Evolutionary conservation across 2,888 invertebrate species (phyloP).

Genomic region (Eumacrocentrus americanus): DNA sequence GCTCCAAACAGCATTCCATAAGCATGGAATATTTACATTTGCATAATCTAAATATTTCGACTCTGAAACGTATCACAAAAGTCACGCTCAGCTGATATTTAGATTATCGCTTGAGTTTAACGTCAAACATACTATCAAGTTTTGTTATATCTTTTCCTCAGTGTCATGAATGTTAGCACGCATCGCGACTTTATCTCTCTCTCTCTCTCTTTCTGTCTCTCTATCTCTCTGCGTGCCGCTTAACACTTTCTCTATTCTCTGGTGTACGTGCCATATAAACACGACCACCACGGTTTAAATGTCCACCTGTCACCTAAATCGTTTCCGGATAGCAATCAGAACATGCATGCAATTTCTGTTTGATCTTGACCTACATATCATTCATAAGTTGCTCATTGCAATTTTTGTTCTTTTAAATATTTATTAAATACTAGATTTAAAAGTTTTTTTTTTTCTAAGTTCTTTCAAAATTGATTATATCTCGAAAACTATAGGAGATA

Average conservation of each 20-base stretch:
- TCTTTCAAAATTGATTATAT: no score
- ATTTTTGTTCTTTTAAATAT: not conserved
- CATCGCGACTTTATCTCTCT: not conserved
- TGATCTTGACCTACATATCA: slow-evolving; percentile 35
- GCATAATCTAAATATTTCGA: not conserved
- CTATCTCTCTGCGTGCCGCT: no score
- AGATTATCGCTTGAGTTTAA: not conserved
- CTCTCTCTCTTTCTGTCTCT: slow-evolving; percentile 21
- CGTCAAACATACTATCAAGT: no score
- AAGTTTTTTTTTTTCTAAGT: no score
- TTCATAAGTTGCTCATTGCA: no score
- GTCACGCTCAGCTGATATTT: not conserved
- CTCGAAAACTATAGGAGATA: no score
- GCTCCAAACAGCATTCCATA: not conserved
- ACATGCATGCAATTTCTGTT: slow-evolving; percentile 17
- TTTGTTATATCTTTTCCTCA: no score
- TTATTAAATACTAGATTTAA: no score
- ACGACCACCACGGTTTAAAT: slow-evolving; percentile 12
- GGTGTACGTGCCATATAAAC: slow-evolving; percentile 43
- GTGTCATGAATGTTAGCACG: not conserved
- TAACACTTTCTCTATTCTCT: slow-evolving; percentile 50
- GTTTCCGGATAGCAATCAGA: not conserved
- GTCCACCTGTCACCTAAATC: no score
- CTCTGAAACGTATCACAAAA: no score
- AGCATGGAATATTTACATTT: not conserved